phyloP scores from a whole-genome alignment of 2,888 invertebrate genomes.

The Eupithecia subumbrata region DNA sequence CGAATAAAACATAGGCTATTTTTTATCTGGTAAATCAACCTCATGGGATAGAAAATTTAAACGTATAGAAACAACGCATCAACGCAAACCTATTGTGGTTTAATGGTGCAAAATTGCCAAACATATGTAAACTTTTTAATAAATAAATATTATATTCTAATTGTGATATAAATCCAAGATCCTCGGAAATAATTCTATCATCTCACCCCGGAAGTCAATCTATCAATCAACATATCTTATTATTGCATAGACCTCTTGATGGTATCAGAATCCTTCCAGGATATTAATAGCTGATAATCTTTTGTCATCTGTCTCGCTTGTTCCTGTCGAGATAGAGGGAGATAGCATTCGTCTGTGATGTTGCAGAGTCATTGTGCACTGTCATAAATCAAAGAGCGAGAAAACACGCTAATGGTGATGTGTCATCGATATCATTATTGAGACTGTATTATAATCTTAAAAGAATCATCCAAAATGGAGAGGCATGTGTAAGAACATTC shows the following conservation, averaged over 20 bases:
- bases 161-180: background rate
- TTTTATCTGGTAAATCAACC: too few relatives aligned
- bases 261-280: constrained; percentile 29
- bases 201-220: constrained; percentile 31
- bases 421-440: constrained; percentile 44
- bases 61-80: too few relatives aligned
- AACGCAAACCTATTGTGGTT: too few relatives aligned
- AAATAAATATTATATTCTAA: too few relatives aligned
- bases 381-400: constrained; percentile 42
- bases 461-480: background rate
- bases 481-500: background rate
- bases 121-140: too few relatives aligned
- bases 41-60: too few relatives aligned
- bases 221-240: constrained; percentile 34
- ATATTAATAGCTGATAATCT: constrained; percentile 33
- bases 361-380: constrained; percentile 29
- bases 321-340: constrained; percentile 29
- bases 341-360: constrained; percentile 42
- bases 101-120: too few relatives aligned
- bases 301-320: constrained; percentile 30
- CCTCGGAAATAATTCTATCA: constrained; percentile 8
- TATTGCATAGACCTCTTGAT: constrained; percentile 27
- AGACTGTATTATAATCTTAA: background rate
- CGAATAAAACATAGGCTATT: too few relatives aligned
- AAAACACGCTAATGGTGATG: constrained; percentile 44